Evolutionary conservation across 2,888 invertebrate genomes (phyloP).

Genomic region (Sinodicranocentrus sp.): DNA sequence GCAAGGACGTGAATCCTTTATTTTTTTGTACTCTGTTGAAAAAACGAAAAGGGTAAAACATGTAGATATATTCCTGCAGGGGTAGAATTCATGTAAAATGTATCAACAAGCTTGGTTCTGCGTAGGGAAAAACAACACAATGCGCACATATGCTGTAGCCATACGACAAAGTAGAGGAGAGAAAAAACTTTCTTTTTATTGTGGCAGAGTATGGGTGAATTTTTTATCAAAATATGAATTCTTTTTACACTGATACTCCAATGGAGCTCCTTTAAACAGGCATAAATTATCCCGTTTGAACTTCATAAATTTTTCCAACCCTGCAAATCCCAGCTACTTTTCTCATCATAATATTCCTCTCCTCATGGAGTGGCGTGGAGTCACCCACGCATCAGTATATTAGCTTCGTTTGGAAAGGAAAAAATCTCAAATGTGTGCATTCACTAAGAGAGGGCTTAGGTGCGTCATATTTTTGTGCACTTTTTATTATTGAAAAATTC

Average conservation of each 20-base stretch:
- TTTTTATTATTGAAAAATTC: conserved; percentile 43
- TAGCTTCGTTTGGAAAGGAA: background rate
- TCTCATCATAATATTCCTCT: conserved; percentile 12
- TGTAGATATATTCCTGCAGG: conserved; percentile 37
- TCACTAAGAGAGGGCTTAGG: too few relatives aligned
- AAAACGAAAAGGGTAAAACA: conserved; percentile 20
- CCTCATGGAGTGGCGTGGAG: conserved; percentile 20
- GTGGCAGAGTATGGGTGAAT: conserved; percentile 6
- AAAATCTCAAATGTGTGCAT: too few relatives aligned
- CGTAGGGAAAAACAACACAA: background rate
- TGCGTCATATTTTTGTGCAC: conserved; percentile 20
- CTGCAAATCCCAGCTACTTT: conserved; percentile 14
- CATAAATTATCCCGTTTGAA: conserved; percentile 67
- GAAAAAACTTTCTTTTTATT: conserved; percentile 23
- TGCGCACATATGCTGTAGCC: background rate
- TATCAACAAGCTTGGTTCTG: conserved; percentile 42
- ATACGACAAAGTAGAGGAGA: conserved; percentile 19
- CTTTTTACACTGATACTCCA: too few relatives aligned
- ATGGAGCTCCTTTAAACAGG: conserved; percentile 58
- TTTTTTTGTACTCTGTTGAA: background rate
- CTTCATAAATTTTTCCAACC: conserved; percentile 27
- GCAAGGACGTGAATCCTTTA: conserved; percentile 16
- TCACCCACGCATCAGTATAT: conserved; percentile 30
- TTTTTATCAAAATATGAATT: conserved; percentile 35
- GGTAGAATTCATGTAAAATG: conserved; percentile 68